These are phyloP conservation scores for Sipha flava DNA, from an alignment of 1,140 invertebrate species.

Conservation along the genomic window DNA sequence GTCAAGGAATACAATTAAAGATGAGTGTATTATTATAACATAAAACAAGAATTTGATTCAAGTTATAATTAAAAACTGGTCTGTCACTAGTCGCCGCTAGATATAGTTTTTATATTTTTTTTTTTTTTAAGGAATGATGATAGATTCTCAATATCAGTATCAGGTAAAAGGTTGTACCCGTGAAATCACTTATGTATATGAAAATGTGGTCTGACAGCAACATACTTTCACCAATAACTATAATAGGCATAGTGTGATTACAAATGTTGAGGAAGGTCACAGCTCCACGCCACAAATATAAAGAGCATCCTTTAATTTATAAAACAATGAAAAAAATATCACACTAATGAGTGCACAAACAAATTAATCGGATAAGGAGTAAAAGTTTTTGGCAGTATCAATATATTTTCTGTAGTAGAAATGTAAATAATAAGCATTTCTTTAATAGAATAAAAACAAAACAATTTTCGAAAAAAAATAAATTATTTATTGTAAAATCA, in stretches of 20 bases:
- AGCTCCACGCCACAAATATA: too few species aligned
- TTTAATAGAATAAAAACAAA: too few species aligned
- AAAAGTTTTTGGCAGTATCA: too few species aligned
- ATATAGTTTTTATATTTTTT: neutral
- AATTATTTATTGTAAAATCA: too few species aligned
- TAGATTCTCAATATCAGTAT: neutral
- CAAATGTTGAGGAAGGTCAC: neutral
- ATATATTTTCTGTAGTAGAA: too few species aligned
- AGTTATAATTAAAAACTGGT: neutral
- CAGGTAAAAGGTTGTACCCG: neutral
- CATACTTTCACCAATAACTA: conserved; percentile 12
- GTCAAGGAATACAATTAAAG: neutral
- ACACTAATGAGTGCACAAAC: too few species aligned
- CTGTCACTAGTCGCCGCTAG: neutral
- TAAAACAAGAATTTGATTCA: neutral
- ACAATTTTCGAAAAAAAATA: too few species aligned
- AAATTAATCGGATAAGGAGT: too few species aligned
- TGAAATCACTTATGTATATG: neutral
- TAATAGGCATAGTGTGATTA: neutral
- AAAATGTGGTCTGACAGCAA: neutral
- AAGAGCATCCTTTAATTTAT: too few species aligned
- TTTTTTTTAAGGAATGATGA: neutral
- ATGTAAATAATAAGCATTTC: too few species aligned
- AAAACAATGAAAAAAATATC: too few species aligned
- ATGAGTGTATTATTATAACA: neutral